Evolutionary conservation across 2,113 vertebrate genomes (phyloP), one percentile per base, ranked within the genome.

Genomic region (Lucifuga dentata): DNA sequence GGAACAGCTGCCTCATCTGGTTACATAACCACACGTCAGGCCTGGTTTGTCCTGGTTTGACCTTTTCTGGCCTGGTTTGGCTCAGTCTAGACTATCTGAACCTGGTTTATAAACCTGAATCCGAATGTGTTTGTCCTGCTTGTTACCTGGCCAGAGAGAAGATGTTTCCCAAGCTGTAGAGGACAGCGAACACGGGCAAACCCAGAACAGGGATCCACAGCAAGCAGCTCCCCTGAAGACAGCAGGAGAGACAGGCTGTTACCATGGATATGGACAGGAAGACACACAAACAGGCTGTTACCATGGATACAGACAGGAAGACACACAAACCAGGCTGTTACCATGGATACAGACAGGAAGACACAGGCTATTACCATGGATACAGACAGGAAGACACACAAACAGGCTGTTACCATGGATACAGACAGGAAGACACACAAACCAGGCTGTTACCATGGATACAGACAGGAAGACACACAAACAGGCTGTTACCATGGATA

Each of bases 141-240:
- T n/a, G 33, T 38, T 80, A 93, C 93, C 93, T 94, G 68, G 71
- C 56, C 36, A 94, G 76, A 51, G 92, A 88, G 5, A 78, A 86
- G 59, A 94, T 6, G 41, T 94, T 94, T 17, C 92, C 93, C 9
- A 88, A 36, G 1, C 72, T 93, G 86, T 94, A 94, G 60, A 93
- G 78, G 9, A 92, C 83, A 0, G 87, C 90, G 13, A 94, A 94
- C 23, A 92, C 73, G 10, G 64, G 26, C 1, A 93, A 60, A 16
- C 92, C 92, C 0, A 33, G 8, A 3, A 51, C 68, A 0, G 92
- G 92, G 11, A 93, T 48, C 92, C 92, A 94, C 53, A 94, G 69
- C 69, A 93, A 36, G 40, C 86, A 91, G 7, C 81, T 85, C 0
- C 88, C 90, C 93, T 94, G 52, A 8, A 7, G 17, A 43, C 15